phyloP scores from a whole-genome alignment of 2,888 invertebrate species.

The Netelia inedita region DNA sequence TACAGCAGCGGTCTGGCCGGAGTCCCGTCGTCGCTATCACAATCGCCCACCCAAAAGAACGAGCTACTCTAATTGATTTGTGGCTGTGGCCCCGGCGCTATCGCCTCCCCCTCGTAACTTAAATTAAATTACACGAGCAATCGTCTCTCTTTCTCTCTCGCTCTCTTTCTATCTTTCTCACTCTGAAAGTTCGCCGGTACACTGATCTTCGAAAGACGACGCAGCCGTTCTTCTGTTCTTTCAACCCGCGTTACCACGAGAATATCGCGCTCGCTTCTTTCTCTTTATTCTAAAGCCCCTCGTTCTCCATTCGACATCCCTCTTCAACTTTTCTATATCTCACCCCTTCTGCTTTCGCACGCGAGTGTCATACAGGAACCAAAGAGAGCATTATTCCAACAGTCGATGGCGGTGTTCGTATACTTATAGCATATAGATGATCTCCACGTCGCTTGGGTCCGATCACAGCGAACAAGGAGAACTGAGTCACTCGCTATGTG shows the following conservation, averaged over 20 bases:
- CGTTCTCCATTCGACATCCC: constrained; percentile 8
- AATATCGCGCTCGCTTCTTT: constrained; percentile 16
- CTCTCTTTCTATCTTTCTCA: neutral
- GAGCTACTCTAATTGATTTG: constrained; percentile 83
- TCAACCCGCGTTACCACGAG: constrained; percentile 55
- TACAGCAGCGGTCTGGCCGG: constrained; percentile 80
- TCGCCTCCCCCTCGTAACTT: constrained; percentile 81
- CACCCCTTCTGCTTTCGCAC: constrained; percentile 29
- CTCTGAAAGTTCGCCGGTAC: constrained; percentile 68
- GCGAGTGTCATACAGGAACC: neutral
- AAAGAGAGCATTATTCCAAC: neutral
- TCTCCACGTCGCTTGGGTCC: neutral
- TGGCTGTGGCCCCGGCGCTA: constrained; percentile 81
- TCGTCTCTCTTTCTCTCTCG: constrained; percentile 68
- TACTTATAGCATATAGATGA: neutral
- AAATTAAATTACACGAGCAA: constrained; percentile 82
- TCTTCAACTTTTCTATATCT: constrained; percentile 29
- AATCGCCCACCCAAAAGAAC: constrained; percentile 78
- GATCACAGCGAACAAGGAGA: neutral
- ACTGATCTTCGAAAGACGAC: constrained; percentile 60
- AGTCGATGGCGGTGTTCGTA: neutral
- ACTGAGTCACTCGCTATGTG: constrained; percentile 3
- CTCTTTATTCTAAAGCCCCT: constrained; percentile 21
- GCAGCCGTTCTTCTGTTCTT: constrained; percentile 28
- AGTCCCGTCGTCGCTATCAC: constrained; percentile 79